Base-by-base conservation (phyloP, 92 coral and sea anemone species). In the Blastomussa wellsi region DNA sequence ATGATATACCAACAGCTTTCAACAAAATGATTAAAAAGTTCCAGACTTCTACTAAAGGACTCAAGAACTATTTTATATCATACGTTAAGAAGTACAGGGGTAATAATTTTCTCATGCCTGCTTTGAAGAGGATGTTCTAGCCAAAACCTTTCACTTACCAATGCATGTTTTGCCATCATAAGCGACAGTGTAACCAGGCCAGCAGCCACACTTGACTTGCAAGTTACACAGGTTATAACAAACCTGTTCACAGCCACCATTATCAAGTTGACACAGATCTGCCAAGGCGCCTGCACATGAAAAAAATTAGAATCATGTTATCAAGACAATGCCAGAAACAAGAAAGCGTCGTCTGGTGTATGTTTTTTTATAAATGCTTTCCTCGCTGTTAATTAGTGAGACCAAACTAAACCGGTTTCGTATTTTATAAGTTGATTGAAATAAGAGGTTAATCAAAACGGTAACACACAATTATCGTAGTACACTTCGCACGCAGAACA, bases 221-320 rank as follows among this genome's bases (percentile, higher is more conserved):
- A 95, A 71, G 90, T 95, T 94, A 84, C 99, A 97, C 79, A 84
- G 88, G 88, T 97, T 97, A 77, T 94, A 94, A 55, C 99, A 97
- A 47, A 95, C 87, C 59, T 97, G 99, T 33, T 87, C 91, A 72
- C 99, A 97, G 44, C 96, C 98, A 48, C 99, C 99, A 81, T 97
- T 97, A n/a, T 88, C 93, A 39, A 97, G 97, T 48, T 93, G 98
- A 80, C 99, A 97, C 41, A 93, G 90, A 79, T 97, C 99, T 47
- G 95, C 98, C 19, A 93, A 83, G 3, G 95, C 94, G 36, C 97
- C 99, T 96, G 68, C 22, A 22, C 20, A 37, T n/a, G 44, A 12
- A 59, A 66, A 57, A 41, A 70, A 68, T 12, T 31, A 15, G 16
- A 2, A 33, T 10, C 13, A 62, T 29, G 35, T 15, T 26, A 17